These are phyloP conservation scores for Calosoma granatense DNA, from an alignment of 1,140 invertebrate species.

Conservation along the genomic window DNA sequence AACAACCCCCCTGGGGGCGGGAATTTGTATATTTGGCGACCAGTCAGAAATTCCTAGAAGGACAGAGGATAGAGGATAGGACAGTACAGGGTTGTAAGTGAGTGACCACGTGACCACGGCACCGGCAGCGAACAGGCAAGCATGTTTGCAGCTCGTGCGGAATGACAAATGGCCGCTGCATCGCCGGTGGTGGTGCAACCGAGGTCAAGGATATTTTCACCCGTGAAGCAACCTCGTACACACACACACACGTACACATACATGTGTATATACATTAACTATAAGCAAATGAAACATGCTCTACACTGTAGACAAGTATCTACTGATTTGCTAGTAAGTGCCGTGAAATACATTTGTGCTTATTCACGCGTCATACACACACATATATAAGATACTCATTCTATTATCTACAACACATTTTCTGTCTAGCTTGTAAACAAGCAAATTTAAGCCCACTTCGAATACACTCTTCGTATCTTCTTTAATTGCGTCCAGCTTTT, in stretches of 20 bases:
- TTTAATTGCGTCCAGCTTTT: too few relatives aligned
- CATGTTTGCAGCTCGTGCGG: conserved; percentile 6
- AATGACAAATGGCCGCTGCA: conserved; percentile 2
- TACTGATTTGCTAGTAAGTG: neutral
- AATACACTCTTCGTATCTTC: too few relatives aligned
- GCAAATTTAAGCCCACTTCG: too few relatives aligned
- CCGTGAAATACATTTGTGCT: too few relatives aligned
- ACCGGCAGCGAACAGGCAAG: neutral
- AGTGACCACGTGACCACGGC: neutral
- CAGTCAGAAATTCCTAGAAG: neutral
- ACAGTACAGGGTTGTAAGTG: neutral
- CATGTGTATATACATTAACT: neutral
- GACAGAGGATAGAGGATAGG: neutral
- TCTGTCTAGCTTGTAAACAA: too few relatives aligned
- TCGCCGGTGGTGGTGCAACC: neutral
- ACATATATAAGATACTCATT: too few relatives aligned
- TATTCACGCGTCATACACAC: too few relatives aligned
- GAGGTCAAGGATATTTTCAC: conserved; percentile 7
- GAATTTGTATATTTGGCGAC: too few relatives aligned
- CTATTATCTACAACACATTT: too few relatives aligned
- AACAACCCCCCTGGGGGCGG: neutral
- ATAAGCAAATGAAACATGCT: conserved; percentile 4
- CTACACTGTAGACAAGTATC: neutral
- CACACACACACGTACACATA: neutral
- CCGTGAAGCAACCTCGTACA: neutral